Conservation (phyloP, 2,113 vertebrate genomes). For the Hoplias malabaricus region DNA sequence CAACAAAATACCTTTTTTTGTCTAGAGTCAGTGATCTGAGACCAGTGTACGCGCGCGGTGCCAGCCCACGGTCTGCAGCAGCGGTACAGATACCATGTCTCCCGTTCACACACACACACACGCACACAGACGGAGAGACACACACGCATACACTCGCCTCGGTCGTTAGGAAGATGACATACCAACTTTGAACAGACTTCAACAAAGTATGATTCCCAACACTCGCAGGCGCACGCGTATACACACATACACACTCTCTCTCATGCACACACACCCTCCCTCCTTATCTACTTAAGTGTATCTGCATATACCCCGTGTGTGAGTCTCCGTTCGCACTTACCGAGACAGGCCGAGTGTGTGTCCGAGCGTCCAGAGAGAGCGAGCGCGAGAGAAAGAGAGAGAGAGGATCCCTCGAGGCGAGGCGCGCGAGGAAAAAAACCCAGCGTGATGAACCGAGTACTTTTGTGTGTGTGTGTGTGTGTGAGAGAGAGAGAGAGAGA, state of each 20-base stretch:
- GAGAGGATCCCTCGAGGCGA: not conserved
- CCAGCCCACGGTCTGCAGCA: constrained; percentile 66
- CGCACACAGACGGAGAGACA: not conserved
- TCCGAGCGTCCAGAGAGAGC: constrained; percentile 57
- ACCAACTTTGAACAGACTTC: constrained; percentile 81
- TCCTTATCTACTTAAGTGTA: not conserved
- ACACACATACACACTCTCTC: not conserved
- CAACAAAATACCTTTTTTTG: constrained; percentile 74
- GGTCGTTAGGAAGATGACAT: constrained; percentile 75
- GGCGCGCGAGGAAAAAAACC: not conserved
- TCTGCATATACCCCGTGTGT: not conserved
- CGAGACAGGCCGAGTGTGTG: constrained; percentile 78
- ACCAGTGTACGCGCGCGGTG: constrained; percentile 71
- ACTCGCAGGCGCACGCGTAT: not conserved
- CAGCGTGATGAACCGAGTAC: not conserved
- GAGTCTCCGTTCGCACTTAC: constrained; percentile 74
- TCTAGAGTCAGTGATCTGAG: constrained; percentile 79
- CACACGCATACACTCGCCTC: constrained; percentile 60
- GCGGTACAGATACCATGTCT: constrained; percentile 56
- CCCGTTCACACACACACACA: constrained; percentile 40
- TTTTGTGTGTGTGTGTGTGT: not conserved
- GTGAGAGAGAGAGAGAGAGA: not conserved
- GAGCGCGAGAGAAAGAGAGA: not conserved
- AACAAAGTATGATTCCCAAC: constrained; percentile 72
- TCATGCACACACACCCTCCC: constrained; percentile 68